Base-by-base conservation (phyloP, 2,888 invertebrate species). In the Cheilosia pagana region DNA sequence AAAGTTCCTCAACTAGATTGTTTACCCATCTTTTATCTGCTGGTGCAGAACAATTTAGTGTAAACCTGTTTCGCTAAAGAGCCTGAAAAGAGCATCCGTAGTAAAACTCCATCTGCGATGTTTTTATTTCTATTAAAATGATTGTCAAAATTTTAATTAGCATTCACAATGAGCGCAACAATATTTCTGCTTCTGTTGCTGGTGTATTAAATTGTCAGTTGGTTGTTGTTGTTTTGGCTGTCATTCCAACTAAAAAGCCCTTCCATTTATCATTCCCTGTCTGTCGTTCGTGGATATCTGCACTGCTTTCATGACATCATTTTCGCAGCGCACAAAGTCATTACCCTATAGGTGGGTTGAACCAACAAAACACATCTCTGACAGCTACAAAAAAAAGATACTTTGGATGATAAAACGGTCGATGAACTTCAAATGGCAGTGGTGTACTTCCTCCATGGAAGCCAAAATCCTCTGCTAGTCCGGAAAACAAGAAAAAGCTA, bases 341-440 rank as follows among this genome's bases (percentile, higher is more conserved):
- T 77, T 81, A 71, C 41, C 48, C 60, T 53, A 28, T 53, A 28
- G 35, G 59, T 43, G 14, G 41, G 35, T 45, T 8, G 35, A 65
- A 14, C 45, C 39, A 72, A 48, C 39, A 65, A 45, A 55, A 72
- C 55, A 57, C 70, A 50, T 65, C 59, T 35, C 53, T 55, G 35
- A 53, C 67, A 81, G 60, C 74, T 65, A 50, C 52, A 55, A 78
- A 60, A 57, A 74, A 57, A 57, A 74, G 50, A 50, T n/a, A 43
- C 62, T 63, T 74, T 67, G 45, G 62, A 78, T 74, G 79, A 85
- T 85, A 79, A 85, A 85, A 67, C 83, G 74, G 83, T 68, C 83
- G 59, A 70, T 85, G 83, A 85, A 75, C 83, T 62, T 60, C 19
- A 70, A 74, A 79, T 70, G 79, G 65, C 63, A 70, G 74, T 48